Evolutionary conservation across 2,888 invertebrate genomes (phyloP).

Genomic region (Dynastes grantii): DNA sequence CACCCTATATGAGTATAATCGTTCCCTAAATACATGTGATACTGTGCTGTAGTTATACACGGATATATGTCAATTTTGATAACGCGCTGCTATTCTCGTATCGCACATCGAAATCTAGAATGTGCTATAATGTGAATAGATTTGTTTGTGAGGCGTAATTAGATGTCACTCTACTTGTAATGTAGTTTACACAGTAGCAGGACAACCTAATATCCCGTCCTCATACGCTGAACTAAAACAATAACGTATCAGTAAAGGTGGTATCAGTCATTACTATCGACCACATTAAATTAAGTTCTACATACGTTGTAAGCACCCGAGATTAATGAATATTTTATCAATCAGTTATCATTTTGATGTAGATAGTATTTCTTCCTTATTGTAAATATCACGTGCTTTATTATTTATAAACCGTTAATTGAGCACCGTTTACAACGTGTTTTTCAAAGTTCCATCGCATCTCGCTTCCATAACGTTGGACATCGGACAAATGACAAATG

Average conservation of each 20-base stretch:
- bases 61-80: conserved; percentile 2
- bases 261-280: not conserved
- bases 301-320: too few species aligned
- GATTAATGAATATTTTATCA: too few species aligned
- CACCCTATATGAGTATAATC: too few species aligned
- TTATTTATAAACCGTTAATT: too few species aligned
- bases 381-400: too few species aligned
- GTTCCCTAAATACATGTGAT: too few species aligned
- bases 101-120: conserved; percentile 11
- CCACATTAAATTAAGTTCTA: not conserved
- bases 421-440: too few species aligned
- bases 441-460: too few species aligned
- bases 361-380: too few species aligned
- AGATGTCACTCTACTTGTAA: conserved; percentile 2
- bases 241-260: not conserved
- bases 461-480: too few species aligned
- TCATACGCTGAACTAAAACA: not conserved
- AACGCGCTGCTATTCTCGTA: not conserved
- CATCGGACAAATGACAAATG: too few species aligned
- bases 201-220: not conserved
- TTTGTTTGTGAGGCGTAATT: conserved; percentile 9
- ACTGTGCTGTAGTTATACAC: not conserved
- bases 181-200: conserved; percentile 9
- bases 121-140: not conserved
- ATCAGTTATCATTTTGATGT: too few species aligned